phyloP scores from a whole-genome alignment of 2,888 invertebrate species.

The Drosophila antonietae region DNA sequence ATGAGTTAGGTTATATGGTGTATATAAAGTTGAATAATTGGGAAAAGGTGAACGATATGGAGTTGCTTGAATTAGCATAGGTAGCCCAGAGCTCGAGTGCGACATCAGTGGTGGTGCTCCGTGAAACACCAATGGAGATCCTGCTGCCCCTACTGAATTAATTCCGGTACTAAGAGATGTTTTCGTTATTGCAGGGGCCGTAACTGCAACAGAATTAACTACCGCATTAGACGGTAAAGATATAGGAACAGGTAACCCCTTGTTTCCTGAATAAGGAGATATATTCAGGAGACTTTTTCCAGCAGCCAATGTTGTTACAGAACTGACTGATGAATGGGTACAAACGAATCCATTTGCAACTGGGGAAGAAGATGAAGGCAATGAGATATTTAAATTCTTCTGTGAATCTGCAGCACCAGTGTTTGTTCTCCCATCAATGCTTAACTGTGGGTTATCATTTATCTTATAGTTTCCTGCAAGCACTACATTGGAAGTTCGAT shows the following conservation, averaged over 20 bases:
- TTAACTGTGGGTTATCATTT: conserved; percentile 36
- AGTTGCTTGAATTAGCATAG: conserved; percentile 82
- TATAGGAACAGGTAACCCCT: conserved; percentile 43
- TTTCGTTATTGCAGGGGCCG: conserved; percentile 44
- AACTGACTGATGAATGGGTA: conserved; percentile 48
- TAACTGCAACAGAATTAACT: conserved; percentile 44
- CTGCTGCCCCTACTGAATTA: conserved; percentile 29
- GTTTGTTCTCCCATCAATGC: conserved; percentile 13
- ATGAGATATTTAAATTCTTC: conserved; percentile 17
- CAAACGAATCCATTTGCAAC: conserved; percentile 62
- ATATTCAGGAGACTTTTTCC: conserved; percentile 46
- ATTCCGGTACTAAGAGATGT: conserved; percentile 56
- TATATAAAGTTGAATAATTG: conserved; percentile 87
- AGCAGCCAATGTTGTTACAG: conserved; percentile 28
- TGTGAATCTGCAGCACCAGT: conserved; percentile 37
- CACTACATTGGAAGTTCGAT: conserved; percentile 48
- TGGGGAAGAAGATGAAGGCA: conserved; percentile 24
- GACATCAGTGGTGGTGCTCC: conserved; percentile 62
- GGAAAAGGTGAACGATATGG: conserved; percentile 84
- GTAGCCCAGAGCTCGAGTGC: conserved; percentile 72
- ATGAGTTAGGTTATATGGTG: conserved; percentile 91
- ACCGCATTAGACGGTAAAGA: conserved; percentile 40
- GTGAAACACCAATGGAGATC: conserved; percentile 61
- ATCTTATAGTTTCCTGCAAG: conserved; percentile 37
- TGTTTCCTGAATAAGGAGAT: conserved; percentile 50